These are phyloP conservation scores for Machaerirhynchus nigripectus DNA, from an alignment of 2,113 vertebrate species.

Conservation along the genomic window DNA sequence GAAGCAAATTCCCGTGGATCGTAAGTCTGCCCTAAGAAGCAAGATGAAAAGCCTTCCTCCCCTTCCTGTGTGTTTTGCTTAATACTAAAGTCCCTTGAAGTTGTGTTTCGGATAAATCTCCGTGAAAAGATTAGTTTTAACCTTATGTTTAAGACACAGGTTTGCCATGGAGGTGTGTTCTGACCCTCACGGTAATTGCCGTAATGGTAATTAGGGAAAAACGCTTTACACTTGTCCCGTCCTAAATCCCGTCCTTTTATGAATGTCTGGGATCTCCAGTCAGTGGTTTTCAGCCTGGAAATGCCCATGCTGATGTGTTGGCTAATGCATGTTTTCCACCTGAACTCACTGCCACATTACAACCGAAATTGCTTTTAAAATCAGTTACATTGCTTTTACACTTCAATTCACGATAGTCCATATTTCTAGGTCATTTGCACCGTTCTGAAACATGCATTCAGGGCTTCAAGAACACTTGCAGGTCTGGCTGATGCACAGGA, in stretches of 20 bases:
- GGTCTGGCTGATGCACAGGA: neutral
- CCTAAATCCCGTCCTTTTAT: neutral
- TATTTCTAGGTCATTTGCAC: neutral
- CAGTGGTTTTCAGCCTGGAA: neutral
- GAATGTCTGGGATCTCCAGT: neutral
- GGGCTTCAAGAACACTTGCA: neutral
- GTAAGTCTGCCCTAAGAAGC: slow-evolving; percentile 64
- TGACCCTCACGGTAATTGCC: fast-evolving
- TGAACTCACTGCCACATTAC: neutral
- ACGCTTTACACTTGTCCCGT: neutral
- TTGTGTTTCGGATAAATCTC: neutral
- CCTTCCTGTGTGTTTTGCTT: fast-evolving
- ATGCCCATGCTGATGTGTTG: neutral
- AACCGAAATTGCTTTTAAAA: neutral
- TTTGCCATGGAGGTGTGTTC: neutral
- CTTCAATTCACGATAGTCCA: fast-evolving
- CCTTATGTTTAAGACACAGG: fast-evolving
- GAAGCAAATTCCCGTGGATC: slow-evolving; percentile 65
- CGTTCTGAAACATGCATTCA: neutral
- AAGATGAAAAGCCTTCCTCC: neutral
- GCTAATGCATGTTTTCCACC: neutral
- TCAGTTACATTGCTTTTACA: neutral
- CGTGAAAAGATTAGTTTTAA: neutral
- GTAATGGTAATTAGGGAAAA: neutral
- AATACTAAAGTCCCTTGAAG: neutral